Evolutionary conservation across 2,888 invertebrate species (phyloP).

Genomic region (Charanyca ferruginea): DNA sequence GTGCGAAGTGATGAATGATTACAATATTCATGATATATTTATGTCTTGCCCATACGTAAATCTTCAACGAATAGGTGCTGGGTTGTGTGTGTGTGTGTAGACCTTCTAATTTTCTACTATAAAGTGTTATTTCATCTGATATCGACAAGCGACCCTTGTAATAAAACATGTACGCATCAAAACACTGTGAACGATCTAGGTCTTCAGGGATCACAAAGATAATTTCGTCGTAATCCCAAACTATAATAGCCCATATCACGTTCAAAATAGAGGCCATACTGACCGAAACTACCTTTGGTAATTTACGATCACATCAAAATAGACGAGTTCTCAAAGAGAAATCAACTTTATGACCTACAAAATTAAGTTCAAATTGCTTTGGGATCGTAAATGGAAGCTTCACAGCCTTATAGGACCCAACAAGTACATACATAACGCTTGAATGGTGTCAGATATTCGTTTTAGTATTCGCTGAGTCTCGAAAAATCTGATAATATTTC

Average conservation of each 20-base stretch:
- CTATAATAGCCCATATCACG: constrained; percentile 45
- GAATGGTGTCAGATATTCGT: constrained; percentile 63
- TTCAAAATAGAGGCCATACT: constrained; percentile 48
- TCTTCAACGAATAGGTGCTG: neutral
- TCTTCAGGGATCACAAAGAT: constrained; percentile 48
- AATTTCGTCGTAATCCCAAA: constrained; percentile 28
- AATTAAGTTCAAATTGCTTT: constrained; percentile 59
- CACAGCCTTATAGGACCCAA: constrained; percentile 55
- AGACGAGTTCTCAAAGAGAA: constrained; percentile 53
- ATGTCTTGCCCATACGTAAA: neutral
- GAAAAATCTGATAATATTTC: constrained; percentile 71
- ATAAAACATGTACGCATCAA: constrained; percentile 62
- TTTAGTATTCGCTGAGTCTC: constrained; percentile 68
- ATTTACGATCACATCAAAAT: constrained; percentile 61
- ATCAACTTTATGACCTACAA: constrained; percentile 51
- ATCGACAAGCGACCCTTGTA: constrained; percentile 54
- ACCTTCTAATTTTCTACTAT: constrained; percentile 35
- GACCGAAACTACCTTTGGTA: constrained; percentile 56
- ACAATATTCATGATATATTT: constrained; percentile 22
- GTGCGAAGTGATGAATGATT: constrained; percentile 20
- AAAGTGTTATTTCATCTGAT: constrained; percentile 46
- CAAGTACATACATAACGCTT: constrained; percentile 60
- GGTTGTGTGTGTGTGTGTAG: neutral
- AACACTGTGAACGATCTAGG: constrained; percentile 57
- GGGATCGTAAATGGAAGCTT: constrained; percentile 47